These are phyloP conservation scores for Brachionus rotundiformis DNA, from an alignment of 1,140 invertebrate genomes.

Conservation along the genomic window DNA sequence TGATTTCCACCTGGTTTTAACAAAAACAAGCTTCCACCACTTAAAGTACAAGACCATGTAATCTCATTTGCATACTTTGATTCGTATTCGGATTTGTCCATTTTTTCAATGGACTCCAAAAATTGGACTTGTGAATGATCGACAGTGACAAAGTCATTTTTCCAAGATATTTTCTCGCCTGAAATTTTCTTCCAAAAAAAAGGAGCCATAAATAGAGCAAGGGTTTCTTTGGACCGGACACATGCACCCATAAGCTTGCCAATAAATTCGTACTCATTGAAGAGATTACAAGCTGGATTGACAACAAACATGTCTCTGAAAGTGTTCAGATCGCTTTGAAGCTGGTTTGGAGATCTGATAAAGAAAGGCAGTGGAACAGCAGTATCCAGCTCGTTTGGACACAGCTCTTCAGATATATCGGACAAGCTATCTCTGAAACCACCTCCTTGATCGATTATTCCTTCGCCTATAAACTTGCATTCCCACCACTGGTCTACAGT, in stretches of 20 bases:
- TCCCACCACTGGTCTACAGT: constrained; percentile 64
- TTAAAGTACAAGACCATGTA: constrained; percentile 59
- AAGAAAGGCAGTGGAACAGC: constrained; percentile 61
- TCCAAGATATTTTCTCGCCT: constrained; percentile 60
- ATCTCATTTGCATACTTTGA: constrained; percentile 54
- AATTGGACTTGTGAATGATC: constrained; percentile 61
- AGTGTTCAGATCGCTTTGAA: constrained; percentile 60
- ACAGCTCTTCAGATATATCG: constrained; percentile 64
- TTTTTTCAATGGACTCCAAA: constrained; percentile 58
- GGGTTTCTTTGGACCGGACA: constrained; percentile 60
- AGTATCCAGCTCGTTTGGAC: constrained; percentile 57
- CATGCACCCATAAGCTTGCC: constrained; percentile 64
- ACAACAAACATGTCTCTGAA: constrained; percentile 62
- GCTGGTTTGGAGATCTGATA: constrained; percentile 62
- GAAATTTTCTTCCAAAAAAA: constrained; percentile 63
- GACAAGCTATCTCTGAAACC: constrained; percentile 65
- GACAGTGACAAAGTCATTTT: constrained; percentile 59
- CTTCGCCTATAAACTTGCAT: constrained; percentile 64
- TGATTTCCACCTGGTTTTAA: constrained; percentile 57
- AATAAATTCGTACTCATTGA: constrained; percentile 62
- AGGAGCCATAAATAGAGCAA: constrained; percentile 59
- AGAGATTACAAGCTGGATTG: constrained; percentile 59
- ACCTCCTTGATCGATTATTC: constrained; percentile 65
- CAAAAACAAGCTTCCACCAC: constrained; percentile 58
- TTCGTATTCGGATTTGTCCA: constrained; percentile 58